Conservation (phyloP, 2,888 invertebrate genomes). For the Xylocampa areola region DNA sequence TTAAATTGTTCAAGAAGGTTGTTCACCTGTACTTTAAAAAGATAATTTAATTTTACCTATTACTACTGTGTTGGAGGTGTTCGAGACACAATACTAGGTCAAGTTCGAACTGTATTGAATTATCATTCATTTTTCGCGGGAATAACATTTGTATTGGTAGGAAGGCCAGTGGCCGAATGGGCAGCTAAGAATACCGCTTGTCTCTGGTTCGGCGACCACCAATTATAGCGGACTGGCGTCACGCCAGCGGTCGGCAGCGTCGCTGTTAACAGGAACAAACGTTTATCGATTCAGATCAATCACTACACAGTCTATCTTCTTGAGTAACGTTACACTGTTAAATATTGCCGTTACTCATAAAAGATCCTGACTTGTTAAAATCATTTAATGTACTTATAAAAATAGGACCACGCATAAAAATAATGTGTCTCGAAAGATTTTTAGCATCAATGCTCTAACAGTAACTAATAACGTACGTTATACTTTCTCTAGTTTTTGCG, state of each 20-base stretch:
- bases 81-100: conserved; percentile 80
- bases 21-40: conserved; percentile 63
- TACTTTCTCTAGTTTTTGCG: conserved; percentile 33
- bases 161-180: conserved; percentile 87
- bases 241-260: conserved; percentile 90
- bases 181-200: conserved; percentile 92
- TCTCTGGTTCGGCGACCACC: conserved; percentile 92
- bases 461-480: not conserved
- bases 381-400: too few species aligned
- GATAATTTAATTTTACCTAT: conserved; percentile 14
- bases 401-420: too few species aligned
- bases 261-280: conserved; percentile 80
- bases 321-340: conserved; percentile 22
- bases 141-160: conserved; percentile 72
- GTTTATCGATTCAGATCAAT: conserved; percentile 81
- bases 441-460: not conserved
- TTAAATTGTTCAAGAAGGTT: conserved; percentile 64
- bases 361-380: too few species aligned
- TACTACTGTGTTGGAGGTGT: conserved; percentile 23
- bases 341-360: conserved; percentile 3
- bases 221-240: conserved; percentile 96
- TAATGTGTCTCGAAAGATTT: not conserved
- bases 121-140: conserved; percentile 74
- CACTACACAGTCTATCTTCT: conserved; percentile 65
- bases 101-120: conserved; percentile 80